Conservation (phyloP, 2,888 invertebrate species). For the Pterostichus madidus region DNA sequence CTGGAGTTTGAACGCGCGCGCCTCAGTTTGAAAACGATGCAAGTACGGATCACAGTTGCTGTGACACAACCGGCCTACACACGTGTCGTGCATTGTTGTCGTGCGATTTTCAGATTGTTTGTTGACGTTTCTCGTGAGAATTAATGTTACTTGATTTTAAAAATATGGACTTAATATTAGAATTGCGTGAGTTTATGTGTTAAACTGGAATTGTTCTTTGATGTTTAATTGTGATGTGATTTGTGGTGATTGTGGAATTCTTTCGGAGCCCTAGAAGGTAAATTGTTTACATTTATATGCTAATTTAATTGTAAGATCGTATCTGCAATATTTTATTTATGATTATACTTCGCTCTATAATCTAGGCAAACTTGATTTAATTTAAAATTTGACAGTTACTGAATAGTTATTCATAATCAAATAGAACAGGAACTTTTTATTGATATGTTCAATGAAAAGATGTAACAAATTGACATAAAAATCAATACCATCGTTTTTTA, state of each 20-base stretch:
- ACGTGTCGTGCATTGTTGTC: conserved; percentile 35
- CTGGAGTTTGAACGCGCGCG: conserved; percentile 14
- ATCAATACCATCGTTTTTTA: too few species aligned
- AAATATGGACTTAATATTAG: conserved; percentile 54
- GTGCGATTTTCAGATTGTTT: conserved; percentile 50
- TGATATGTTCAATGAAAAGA: too few species aligned
- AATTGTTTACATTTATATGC: conserved; percentile 35
- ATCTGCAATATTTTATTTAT: background rate
- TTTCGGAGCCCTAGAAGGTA: conserved; percentile 11
- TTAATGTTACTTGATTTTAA: conserved; percentile 1
- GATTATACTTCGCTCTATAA: too few species aligned
- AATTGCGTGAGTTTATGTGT: conserved; percentile 45
- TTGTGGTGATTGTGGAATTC: conserved; percentile 12
- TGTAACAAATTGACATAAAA: too few species aligned
- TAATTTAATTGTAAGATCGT: conserved; percentile 6
- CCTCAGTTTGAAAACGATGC: conserved; percentile 58
- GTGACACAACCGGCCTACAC: background rate
- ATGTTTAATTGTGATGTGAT: conserved; percentile 56
- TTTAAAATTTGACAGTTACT: too few species aligned
- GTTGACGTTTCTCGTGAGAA: conserved; percentile 20
- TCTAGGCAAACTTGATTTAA: too few species aligned
- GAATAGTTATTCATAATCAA: too few species aligned
- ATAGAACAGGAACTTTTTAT: too few species aligned
- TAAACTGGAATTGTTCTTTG: conserved; percentile 34
- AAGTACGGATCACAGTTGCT: background rate